A percentile compares a stretch with the other conserved stretches of the same genome.
These are phyloP conservation scores for Elaphurus davidianus DNA, from an alignment of 2,113 vertebrate genomes.

Conservation along the genomic window DNA sequence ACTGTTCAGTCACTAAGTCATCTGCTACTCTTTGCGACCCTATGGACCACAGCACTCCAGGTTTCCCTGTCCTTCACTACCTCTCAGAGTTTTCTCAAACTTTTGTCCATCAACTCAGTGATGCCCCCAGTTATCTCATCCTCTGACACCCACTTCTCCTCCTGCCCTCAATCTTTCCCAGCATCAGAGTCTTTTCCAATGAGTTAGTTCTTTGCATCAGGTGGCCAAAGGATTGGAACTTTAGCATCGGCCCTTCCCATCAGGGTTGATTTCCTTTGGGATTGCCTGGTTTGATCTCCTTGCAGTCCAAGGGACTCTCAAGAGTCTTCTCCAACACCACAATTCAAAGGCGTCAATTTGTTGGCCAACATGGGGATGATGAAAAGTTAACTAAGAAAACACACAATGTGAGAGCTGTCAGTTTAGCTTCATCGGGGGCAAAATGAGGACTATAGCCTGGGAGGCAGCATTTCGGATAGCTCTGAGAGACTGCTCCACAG, in stretches of 20 bases:
- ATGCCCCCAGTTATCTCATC: background rate
- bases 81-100: background rate
- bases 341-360: background rate
- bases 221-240: background rate
- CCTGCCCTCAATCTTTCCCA: background rate
- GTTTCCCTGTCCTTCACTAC: background rate
- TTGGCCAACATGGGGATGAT: background rate
- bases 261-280: background rate
- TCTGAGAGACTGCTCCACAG: background rate
- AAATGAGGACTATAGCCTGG: background rate
- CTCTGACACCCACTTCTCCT: background rate
- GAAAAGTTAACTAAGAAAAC: background rate
- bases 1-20: background rate
- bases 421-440: background rate
- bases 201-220: background rate
- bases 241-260: background rate
- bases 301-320: background rate
- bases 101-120: background rate
- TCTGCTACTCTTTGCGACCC: background rate
- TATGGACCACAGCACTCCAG: background rate
- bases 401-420: background rate
- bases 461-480: background rate
- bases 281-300: background rate
- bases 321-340: background rate
- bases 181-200: background rate